phyloP scores from a whole-genome alignment of 1,140 invertebrate species.

The Pteromalus puparum region DNA sequence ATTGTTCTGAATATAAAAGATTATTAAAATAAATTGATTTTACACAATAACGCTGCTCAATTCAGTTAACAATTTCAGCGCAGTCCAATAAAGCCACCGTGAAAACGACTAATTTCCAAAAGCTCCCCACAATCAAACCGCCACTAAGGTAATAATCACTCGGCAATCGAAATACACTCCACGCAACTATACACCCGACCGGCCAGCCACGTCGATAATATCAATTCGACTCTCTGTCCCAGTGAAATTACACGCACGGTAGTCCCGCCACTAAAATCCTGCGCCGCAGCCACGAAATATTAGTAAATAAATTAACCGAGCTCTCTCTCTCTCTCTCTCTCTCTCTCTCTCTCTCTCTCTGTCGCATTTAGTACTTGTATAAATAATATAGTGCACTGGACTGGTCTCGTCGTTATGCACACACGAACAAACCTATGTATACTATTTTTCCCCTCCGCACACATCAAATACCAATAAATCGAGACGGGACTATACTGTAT shows the following conservation, averaged over 20 bases:
- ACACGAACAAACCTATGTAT: not conserved
- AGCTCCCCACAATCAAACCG: not conserved
- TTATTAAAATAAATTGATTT: not conserved
- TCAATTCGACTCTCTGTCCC: not conserved
- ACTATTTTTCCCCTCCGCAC: conserved; percentile 22
- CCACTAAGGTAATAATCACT: conserved; percentile 26
- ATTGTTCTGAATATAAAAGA: too few species aligned
- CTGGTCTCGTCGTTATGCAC: not conserved
- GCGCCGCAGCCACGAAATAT: conserved; percentile 9
- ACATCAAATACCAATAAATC: conserved; percentile 41
- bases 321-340: not conserved
- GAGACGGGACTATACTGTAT: conserved; percentile 2
- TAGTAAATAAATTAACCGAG: conserved; percentile 39
- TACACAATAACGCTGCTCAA: not conserved
- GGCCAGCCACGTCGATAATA: not conserved
- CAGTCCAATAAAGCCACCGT: not conserved
- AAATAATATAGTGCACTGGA: conserved; percentile 16
- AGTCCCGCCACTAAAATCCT: conserved; percentile 24
- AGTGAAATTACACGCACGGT: conserved; percentile 18
- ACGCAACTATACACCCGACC: not conserved
- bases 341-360: too few species aligned
- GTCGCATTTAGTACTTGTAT: not conserved
- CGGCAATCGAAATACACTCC: conserved; percentile 23
- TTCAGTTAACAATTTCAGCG: not conserved
- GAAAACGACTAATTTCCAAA: not conserved